Conservation (phyloP, 2,113 vertebrate species). For the Spea bombifrons region DNA sequence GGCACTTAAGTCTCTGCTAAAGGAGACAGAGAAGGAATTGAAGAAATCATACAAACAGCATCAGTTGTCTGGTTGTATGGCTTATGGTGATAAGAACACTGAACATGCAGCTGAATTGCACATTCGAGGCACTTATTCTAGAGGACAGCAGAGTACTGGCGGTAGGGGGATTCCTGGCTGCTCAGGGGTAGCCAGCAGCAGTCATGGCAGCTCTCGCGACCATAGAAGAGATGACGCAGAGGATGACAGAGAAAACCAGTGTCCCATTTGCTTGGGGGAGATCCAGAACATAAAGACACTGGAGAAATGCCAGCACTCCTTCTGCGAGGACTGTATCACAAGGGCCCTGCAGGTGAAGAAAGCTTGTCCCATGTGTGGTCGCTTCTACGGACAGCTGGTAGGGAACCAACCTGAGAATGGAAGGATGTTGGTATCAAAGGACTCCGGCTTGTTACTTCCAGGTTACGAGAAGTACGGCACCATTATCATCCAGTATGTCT, state of each 20-base stretch:
- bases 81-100: constrained; percentile 80
- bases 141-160: constrained; percentile 65
- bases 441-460: constrained; percentile 80
- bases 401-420: constrained; percentile 92
- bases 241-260: constrained; percentile 76
- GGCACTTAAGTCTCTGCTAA: constrained; percentile 66
- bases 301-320: constrained; percentile 86
- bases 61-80: constrained; percentile 78
- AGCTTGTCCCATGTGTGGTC: constrained; percentile 88
- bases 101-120: constrained; percentile 77
- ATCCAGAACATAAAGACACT: constrained; percentile 83
- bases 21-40: constrained; percentile 68
- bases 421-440: constrained; percentile 87
- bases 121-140: constrained; percentile 61
- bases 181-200: constrained; percentile 66
- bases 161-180: constrained; percentile 62
- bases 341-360: constrained; percentile 89
- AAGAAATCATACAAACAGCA: constrained; percentile 74
- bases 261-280: constrained; percentile 92
- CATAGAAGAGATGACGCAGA: constrained; percentile 68
- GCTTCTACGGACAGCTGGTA: constrained; percentile 87
- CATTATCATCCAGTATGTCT: constrained; percentile 94
- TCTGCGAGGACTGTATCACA: constrained; percentile 87
- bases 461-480: constrained; percentile 89
- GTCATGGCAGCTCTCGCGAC: constrained; percentile 62